phyloP scores from a whole-genome alignment of 1,140 invertebrate genomes.

The Aleiodes sp. region DNA sequence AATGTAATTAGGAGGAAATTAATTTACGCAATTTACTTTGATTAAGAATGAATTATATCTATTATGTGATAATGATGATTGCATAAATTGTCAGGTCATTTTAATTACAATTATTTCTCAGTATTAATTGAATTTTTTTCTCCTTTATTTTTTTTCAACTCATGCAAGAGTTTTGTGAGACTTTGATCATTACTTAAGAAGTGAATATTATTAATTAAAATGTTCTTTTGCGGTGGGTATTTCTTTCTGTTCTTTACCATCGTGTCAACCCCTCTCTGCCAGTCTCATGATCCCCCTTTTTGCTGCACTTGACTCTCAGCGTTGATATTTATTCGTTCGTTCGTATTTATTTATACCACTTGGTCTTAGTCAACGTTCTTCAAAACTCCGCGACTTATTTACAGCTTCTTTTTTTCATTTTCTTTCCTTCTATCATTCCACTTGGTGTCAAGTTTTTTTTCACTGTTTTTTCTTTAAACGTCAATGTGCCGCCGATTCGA shows the following conservation, averaged over 20 bases:
- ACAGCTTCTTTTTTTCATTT: slow-evolving; percentile 40
- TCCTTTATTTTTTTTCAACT: neutral
- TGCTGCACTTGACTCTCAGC: slow-evolving; percentile 56
- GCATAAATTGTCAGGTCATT: too few relatives aligned
- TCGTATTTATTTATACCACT: slow-evolving; percentile 60
- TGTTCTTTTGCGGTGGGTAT: slow-evolving; percentile 52
- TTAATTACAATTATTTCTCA: too few relatives aligned
- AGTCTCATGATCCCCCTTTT: slow-evolving; percentile 29
- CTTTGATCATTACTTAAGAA: slow-evolving; percentile 60
- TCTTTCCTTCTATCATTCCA: slow-evolving; percentile 33
- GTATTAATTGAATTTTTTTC: neutral
- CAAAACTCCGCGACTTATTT: slow-evolving; percentile 55
- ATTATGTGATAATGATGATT: too few relatives aligned
- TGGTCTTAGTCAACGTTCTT: neutral
- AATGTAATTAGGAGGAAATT: too few relatives aligned
- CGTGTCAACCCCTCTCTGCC: slow-evolving; percentile 35
- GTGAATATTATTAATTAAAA: slow-evolving; percentile 66
- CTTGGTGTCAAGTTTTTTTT: slow-evolving; percentile 29
- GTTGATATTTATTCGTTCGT: slow-evolving; percentile 63
- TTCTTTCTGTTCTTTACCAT: slow-evolving; percentile 43
- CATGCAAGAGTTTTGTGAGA: slow-evolving; percentile 29
- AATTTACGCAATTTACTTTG: too few relatives aligned
- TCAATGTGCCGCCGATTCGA: slow-evolving; percentile 34
- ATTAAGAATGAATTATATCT: too few relatives aligned
- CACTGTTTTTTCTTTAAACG: slow-evolving; percentile 59